Base-by-base conservation (phyloP, 2,113 vertebrate genomes). In the Petaurus breviceps region DNA sequence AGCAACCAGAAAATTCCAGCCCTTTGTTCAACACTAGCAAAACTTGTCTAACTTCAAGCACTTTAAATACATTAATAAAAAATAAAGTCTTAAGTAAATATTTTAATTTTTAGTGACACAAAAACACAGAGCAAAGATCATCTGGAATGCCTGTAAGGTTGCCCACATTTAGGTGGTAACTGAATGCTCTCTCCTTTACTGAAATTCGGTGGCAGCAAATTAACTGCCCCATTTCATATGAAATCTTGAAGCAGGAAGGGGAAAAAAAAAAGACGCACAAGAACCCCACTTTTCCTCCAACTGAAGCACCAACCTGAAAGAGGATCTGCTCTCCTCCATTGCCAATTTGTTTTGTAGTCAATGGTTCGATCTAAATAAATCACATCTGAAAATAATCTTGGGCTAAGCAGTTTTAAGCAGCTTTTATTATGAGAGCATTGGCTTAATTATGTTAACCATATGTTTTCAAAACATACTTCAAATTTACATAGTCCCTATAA, bases 11-110 rank as follows among this genome's bases (percentile, higher is more conserved):
- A 95, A 94, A 94, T 92, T 14, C 49, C 90, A 92, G 50, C 23
- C 84, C 37, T 97, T 96, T 97, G 95, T 97, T 96, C 92, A 98
- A 96, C 96, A 96, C 61, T 89, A 95, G 94, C 55, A 95, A 95
- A 97, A 95, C 92, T 96, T 94, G 94, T 95, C 95, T 95, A 93
- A 96, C 94, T 97, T 96, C 52, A 92, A 93, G 91, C 37, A 91
- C 51, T 57, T 94, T 93, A 91, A 89, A 51, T 54, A 91, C 31
- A 55, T 89, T 55, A 89, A 94, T 16, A 57, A 93, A 93, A 97
- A 96, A 96, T 4, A 49, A 47, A 92, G 46, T 90, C 90, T 84
- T 93, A 51, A 94, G 96, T 84, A 89, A 97, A 92, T 55, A 89
- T 55, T 52, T 52, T 4, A 53, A 84, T 94, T 95, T 94, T 93